Percentiles rank a stretch among this genome's conserved stretches.
Evolutionary conservation across 2,113 vertebrate species (phyloP).

Genomic region (Corydoras sp.): DNA sequence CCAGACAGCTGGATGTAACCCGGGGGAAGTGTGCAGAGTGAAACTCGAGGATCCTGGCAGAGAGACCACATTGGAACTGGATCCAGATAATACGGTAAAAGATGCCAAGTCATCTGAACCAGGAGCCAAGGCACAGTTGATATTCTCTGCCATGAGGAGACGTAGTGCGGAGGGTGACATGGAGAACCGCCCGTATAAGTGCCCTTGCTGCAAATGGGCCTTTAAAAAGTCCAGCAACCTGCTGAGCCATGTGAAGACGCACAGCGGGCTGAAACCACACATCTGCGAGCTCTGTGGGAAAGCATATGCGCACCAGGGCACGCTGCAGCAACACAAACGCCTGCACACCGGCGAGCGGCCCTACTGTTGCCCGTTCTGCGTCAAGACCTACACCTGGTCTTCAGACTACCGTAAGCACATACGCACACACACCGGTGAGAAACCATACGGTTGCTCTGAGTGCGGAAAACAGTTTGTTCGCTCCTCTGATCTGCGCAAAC

Average conservation of each 20-base stretch:
- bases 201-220: slow-evolving; percentile 56
- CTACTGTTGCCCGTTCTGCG: slow-evolving; percentile 66
- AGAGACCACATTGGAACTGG: background rate
- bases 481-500: slow-evolving; percentile 69
- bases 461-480: slow-evolving; percentile 70
- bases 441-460: slow-evolving; percentile 61
- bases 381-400: slow-evolving; percentile 67
- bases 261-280: slow-evolving; percentile 70
- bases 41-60: slow-evolving; percentile 14
- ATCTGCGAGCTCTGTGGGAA: slow-evolving; percentile 71
- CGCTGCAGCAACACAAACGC: slow-evolving; percentile 68
- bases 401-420: slow-evolving; percentile 70
- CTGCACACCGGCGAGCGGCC: slow-evolving; percentile 69
- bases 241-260: slow-evolving; percentile 73
- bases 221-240: slow-evolving; percentile 76
- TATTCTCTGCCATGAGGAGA: slow-evolving; percentile 57
- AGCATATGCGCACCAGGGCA: slow-evolving; percentile 65
- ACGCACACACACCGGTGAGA: slow-evolving; percentile 68
- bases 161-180: slow-evolving; percentile 42
- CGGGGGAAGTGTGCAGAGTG: background rate
- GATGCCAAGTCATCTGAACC: background rate
- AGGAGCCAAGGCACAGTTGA: background rate
- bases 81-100: background rate
- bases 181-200: slow-evolving; percentile 62
- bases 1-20: slow-evolving; percentile 4